These are phyloP conservation scores for Numenius arquata DNA, from an alignment of 2,113 vertebrate species.

Conservation along the genomic window DNA sequence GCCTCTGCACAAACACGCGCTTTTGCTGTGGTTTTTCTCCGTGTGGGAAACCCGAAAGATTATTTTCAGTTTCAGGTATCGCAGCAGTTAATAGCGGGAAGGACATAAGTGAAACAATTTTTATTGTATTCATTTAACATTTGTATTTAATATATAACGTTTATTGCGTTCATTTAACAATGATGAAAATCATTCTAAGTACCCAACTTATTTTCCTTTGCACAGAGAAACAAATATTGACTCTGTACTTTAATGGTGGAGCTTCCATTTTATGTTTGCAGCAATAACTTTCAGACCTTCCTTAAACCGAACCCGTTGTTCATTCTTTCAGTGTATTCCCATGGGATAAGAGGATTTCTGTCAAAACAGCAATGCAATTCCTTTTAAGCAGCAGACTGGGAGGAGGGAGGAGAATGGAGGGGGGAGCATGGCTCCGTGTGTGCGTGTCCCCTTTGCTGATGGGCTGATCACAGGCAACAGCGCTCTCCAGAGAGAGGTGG, in stretches of 20 bases:
- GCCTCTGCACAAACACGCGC: neutral
- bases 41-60: neutral
- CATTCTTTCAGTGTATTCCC: neutral
- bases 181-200: neutral
- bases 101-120: neutral
- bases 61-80: neutral
- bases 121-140: neutral
- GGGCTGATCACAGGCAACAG: neutral
- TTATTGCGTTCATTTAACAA: neutral
- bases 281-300: neutral
- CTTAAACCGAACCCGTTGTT: neutral
- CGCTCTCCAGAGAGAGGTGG: neutral
- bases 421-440: accelerated
- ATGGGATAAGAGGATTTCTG: neutral
- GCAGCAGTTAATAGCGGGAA: neutral
- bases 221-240: neutral
- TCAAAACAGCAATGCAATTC: neutral
- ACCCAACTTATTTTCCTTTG: neutral
- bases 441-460: neutral
- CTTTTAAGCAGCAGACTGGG: neutral
- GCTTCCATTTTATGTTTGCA: neutral
- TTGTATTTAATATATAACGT: neutral
- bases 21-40: neutral
- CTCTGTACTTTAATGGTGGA: neutral
- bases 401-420: neutral